Evolutionary conservation across 2,888 invertebrate genomes (phyloP).

Genomic region (Melinaea marsaeus): DNA sequence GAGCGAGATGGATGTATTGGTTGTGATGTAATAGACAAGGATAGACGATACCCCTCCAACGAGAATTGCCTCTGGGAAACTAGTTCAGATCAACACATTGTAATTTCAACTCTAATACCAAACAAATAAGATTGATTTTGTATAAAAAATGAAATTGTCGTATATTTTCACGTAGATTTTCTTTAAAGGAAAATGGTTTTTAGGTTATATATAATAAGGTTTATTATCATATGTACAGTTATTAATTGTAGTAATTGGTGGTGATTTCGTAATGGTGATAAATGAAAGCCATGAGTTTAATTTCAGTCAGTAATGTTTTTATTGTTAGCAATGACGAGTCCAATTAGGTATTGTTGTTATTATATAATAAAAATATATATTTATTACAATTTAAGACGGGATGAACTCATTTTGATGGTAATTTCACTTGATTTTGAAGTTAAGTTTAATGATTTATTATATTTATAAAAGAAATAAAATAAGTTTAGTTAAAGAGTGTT

Average conservation of each 20-base stretch:
- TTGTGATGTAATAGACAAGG: conserved; percentile 29
- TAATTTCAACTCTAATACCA: conserved; percentile 12
- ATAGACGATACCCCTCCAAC: conserved; percentile 37
- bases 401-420: no score
- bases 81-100: conserved; percentile 31
- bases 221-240: conserved; percentile 4
- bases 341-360: conserved; percentile 26
- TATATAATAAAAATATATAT: conserved; percentile 18
- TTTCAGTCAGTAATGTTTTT: conserved; percentile 47
- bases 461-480: no score
- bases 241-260: conserved; percentile 46
- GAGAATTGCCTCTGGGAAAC: conserved; percentile 44
- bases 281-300: conserved; percentile 47
- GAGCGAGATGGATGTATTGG: conserved; percentile 34
- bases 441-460: no score
- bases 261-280: conserved; percentile 62
- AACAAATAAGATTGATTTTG: conserved; percentile 10
- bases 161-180: conserved; percentile 19
- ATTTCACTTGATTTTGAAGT: no score
- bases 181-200: conserved; percentile 16
- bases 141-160: background rate
- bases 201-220: conserved; percentile 10
- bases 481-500: no score
- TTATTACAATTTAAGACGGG: no score
- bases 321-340: conserved; percentile 38